A percentile compares a stretch with the other conserved stretches of the same genome.
phyloP scores from a whole-genome alignment of 92 coral and sea anemone species.

The Porites rus region DNA sequence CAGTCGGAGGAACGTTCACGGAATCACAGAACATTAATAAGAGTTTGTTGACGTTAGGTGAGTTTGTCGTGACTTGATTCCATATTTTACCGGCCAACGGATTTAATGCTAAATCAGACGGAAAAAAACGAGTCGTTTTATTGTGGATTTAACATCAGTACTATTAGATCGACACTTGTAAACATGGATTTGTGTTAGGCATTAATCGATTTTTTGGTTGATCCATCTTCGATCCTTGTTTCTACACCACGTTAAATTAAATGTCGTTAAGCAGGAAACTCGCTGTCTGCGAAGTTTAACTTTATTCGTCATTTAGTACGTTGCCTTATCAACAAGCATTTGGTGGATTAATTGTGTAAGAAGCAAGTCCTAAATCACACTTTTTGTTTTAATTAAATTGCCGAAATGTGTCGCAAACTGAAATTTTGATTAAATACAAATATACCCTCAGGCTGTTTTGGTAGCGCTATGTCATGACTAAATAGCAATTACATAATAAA shows the following conservation, averaged over 20 bases:
- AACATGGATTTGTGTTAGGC: not conserved
- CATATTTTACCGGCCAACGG: not conserved
- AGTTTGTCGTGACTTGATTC: not conserved
- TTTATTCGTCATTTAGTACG: not conserved
- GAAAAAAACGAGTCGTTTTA: not conserved
- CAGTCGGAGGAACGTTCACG: constrained; percentile 90
- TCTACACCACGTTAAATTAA: not conserved
- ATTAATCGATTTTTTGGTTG: not conserved
- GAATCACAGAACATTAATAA: constrained; percentile 99
- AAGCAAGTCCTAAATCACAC: not conserved
- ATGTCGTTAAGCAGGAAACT: not conserved
- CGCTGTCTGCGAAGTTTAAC: not conserved
- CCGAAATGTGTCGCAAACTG: not conserved
- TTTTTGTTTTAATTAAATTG: not conserved
- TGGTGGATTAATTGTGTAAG: not conserved
- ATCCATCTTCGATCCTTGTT: not conserved
- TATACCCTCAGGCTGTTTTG: not conserved
- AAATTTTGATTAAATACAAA: not conserved
- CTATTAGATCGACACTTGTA: too few relatives aligned
- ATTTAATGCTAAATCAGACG: not conserved
- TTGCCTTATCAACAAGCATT: not conserved
- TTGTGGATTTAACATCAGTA: too few relatives aligned
- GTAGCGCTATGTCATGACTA: not conserved
- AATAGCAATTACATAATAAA: not conserved
- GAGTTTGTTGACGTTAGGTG: constrained; percentile 95